Conservation (phyloP, 1,140 invertebrate species). For the Brachionus sp. region DNA sequence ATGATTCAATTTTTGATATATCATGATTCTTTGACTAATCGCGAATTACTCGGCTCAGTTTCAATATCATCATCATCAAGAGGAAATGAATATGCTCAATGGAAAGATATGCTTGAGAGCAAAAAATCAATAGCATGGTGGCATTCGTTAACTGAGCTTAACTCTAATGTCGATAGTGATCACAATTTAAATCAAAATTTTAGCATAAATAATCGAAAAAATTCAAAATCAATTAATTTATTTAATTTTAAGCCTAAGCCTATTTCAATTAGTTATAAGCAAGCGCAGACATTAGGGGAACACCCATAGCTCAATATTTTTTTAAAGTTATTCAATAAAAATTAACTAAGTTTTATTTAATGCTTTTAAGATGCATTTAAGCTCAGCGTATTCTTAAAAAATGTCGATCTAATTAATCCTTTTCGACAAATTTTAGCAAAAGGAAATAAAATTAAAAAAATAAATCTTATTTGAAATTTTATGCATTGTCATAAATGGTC, state of each 20-base stretch:
- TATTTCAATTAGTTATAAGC: background rate
- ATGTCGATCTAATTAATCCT: background rate
- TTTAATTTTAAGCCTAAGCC: constrained; percentile 32
- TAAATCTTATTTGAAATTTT: too few species aligned
- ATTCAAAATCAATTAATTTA: constrained; percentile 21
- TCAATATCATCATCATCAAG: constrained; percentile 25
- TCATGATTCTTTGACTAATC: constrained; percentile 34
- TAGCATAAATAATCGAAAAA: background rate
- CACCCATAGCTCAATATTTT: background rate
- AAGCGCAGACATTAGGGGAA: background rate
- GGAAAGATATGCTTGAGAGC: constrained; percentile 40
- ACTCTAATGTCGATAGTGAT: constrained; percentile 10
- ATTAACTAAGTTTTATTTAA: background rate
- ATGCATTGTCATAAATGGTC: too few species aligned
- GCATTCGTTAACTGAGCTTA: background rate
- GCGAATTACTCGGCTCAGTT: constrained; percentile 24
- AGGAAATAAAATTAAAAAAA: too few species aligned
- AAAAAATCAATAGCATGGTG: constrained; percentile 44
- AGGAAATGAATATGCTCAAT: constrained; percentile 39
- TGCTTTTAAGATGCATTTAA: background rate
- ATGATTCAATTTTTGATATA: constrained; percentile 26
- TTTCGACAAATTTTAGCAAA: too few species aligned
- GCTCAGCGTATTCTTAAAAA: background rate
- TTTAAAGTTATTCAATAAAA: background rate
- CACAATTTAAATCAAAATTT: constrained; percentile 8